phyloP scores from a whole-genome alignment of 2,113 vertebrate species.

The Colaptes auratus region DNA sequence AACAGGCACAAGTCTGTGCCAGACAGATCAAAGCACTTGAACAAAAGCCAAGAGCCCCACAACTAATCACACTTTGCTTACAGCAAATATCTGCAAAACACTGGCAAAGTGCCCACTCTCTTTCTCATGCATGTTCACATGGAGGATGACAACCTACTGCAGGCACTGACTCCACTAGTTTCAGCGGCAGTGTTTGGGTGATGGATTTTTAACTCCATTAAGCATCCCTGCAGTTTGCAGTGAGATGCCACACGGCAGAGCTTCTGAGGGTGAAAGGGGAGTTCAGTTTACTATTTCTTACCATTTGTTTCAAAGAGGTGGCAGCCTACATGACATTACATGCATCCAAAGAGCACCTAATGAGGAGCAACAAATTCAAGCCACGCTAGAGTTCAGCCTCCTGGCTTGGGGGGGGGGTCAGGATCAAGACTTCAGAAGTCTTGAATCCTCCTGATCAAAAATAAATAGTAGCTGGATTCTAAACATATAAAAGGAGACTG shows the following conservation, averaged over 20 bases:
- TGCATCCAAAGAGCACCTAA: neutral
- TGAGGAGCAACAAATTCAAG: neutral
- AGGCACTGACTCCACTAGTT: neutral
- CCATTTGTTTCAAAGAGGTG: neutral
- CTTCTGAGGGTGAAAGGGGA: neutral
- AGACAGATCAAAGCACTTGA: neutral
- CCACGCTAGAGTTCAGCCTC: neutral
- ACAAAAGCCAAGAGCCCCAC: neutral
- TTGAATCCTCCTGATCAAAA: neutral
- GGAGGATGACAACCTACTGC: neutral
- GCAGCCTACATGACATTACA: rapidly evolving
- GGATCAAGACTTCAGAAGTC: neutral
- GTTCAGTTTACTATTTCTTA: neutral
- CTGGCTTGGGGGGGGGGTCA: neutral
- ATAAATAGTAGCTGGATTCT: neutral
- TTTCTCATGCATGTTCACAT: neutral
- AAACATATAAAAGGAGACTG: neutral
- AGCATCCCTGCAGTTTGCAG: neutral
- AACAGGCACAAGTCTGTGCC: neutral
- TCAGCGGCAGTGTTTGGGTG: neutral
- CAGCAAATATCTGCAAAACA: constrained; percentile 14
- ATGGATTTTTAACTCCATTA: neutral
- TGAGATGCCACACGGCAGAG: neutral
- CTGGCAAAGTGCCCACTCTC: constrained; percentile 3
- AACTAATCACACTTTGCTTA: neutral